Evolutionary conservation across 2,888 invertebrate genomes (phyloP).

Genomic region (Drosophila paramelanica): DNA sequence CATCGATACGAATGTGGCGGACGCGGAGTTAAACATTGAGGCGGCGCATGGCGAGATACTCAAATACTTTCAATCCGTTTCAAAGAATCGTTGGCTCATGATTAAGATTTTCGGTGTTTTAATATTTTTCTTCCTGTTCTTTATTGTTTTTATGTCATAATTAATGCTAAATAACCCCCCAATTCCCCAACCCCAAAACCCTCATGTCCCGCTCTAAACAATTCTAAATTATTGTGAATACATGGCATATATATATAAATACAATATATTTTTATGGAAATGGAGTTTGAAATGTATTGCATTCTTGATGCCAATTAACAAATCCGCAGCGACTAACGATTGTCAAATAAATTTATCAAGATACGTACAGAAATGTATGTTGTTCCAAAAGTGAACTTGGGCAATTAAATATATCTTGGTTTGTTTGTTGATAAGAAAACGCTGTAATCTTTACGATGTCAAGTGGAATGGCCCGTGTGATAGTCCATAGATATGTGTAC

Average conservation of each 20-base stretch:
- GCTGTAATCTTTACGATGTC: slow-evolving; percentile 47
- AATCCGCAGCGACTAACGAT: slow-evolving; percentile 23
- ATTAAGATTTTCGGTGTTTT: slow-evolving; percentile 99
- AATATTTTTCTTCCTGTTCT: slow-evolving; percentile 99
- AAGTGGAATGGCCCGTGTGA: slow-evolving; percentile 1
- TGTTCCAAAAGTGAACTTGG: slow-evolving; percentile 5
- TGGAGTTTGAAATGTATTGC: slow-evolving; percentile 40
- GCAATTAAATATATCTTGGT: slow-evolving; percentile 14
- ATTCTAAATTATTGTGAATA: slow-evolving; percentile 63
- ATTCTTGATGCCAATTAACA: slow-evolving; percentile 23
- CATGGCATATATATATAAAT: slow-evolving; percentile 45
- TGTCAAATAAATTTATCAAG: slow-evolving; percentile 69
- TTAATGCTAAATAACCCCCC: slow-evolving; percentile 84
- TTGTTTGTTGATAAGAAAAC: slow-evolving; percentile 42
- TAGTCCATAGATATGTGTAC: slow-evolving; percentile 1
- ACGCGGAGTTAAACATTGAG: slow-evolving; percentile 98
- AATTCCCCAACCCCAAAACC: slow-evolving; percentile 4
- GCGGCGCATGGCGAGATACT: slow-evolving; percentile 98
- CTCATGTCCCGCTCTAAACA: slow-evolving; percentile 8
- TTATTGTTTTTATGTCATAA: slow-evolving; percentile 98
- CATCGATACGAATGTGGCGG: slow-evolving; percentile 98
- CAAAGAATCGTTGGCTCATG: slow-evolving; percentile 99
- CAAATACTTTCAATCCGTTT: slow-evolving; percentile 98
- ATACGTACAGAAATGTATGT: slow-evolving; percentile 29
- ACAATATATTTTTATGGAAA: slow-evolving; percentile 53